Percentiles rank a stretch among this genome's conserved stretches.
These are phyloP conservation scores for Halictus rubicundus DNA, from an alignment of 1,140 invertebrate genomes.

Conservation along the genomic window DNA sequence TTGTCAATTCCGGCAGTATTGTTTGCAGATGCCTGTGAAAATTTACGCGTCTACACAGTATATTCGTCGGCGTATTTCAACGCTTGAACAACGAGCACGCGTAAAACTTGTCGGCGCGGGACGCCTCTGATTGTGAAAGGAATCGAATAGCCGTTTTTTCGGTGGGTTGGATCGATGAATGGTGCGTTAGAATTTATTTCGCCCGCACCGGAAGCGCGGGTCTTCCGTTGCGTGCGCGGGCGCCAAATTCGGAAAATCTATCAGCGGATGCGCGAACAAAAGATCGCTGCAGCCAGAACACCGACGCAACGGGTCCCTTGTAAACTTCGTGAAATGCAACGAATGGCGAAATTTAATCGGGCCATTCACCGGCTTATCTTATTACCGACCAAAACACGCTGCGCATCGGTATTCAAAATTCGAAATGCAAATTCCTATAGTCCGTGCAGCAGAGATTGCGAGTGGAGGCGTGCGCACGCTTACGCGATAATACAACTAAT, in stretches of 20 bases:
- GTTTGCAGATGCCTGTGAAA: not conserved
- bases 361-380: conserved; percentile 41
- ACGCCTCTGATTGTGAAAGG: conserved; percentile 11
- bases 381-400: conserved; percentile 25
- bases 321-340: conserved; percentile 24
- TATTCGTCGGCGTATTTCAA: not conserved
- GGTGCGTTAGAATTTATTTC: conserved; percentile 17
- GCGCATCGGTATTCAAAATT: conserved; percentile 4
- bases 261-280: conserved; percentile 26
- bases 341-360: conserved; percentile 3
- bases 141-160: conserved; percentile 9
- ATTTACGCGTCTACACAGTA: not conserved
- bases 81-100: conserved; percentile 1
- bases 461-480: no score
- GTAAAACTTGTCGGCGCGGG: not conserved
- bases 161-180: not conserved
- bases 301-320: conserved; percentile 8
- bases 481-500: no score
- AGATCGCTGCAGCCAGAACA: not conserved
- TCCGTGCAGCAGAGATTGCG: not conserved
- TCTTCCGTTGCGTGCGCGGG: not conserved
- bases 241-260: conserved; percentile 48
- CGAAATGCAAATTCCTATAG: conserved; percentile 51
- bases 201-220: not conserved
- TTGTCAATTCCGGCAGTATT: not conserved